Evolutionary conservation across 2,888 invertebrate species (phyloP).

Genomic region (Dendrolimus pini): DNA sequence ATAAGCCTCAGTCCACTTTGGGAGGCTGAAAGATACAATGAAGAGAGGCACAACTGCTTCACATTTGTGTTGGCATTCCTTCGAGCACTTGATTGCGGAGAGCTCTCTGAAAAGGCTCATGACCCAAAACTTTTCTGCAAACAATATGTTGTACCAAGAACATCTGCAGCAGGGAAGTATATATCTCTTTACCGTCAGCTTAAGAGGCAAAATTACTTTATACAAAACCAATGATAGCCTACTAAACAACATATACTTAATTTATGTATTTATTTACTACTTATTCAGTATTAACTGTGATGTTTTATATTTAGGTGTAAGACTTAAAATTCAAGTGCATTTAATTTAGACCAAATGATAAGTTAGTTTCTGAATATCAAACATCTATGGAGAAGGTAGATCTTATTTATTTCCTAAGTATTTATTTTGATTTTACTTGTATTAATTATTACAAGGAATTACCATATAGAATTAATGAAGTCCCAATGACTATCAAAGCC

Average conservation of each 20-base stretch:
- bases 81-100: conserved; percentile 82
- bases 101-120: conserved; percentile 81
- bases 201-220: conserved; percentile 64
- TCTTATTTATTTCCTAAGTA: conserved; percentile 18
- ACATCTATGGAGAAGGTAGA: conserved; percentile 14
- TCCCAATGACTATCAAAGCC: too few species aligned
- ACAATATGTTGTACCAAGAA: conserved; percentile 87
- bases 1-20: conserved; percentile 78
- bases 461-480: too few species aligned
- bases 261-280: conserved; percentile 48
- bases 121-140: conserved; percentile 85
- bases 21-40: conserved; percentile 83
- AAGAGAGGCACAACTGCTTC: conserved; percentile 89
- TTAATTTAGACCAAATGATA: conserved; percentile 66
- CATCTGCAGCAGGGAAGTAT: conserved; percentile 90
- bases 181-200: conserved; percentile 88
- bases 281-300: conserved; percentile 73
- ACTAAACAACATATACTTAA: conserved; percentile 22
- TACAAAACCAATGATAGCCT: conserved; percentile 62
- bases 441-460: neutral
- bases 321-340: conserved; percentile 60
- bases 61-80: conserved; percentile 90
- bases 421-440: conserved; percentile 7
- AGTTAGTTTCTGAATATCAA: conserved; percentile 26
- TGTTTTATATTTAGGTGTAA: conserved; percentile 60